These are phyloP conservation scores for Acanthosoma haemorrhoidale DNA, from an alignment of 2,888 invertebrate genomes.

Conservation along the genomic window DNA sequence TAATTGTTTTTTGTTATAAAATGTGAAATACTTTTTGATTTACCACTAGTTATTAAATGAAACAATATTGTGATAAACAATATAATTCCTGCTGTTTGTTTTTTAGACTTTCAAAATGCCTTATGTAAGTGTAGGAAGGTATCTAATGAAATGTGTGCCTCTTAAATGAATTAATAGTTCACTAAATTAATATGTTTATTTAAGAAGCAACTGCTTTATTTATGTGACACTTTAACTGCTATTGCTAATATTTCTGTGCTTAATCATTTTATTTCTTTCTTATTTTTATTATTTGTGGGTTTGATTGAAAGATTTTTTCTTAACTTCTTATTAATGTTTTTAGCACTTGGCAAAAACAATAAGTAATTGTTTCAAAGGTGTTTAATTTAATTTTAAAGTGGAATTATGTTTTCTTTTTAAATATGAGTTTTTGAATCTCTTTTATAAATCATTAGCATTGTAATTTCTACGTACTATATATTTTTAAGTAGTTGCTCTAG, in stretches of 20 bases:
- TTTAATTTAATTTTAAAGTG: neutral
- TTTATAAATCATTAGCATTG: neutral
- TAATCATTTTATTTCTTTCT: neutral
- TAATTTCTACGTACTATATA: neutral
- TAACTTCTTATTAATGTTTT: neutral
- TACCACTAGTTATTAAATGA: too few species aligned
- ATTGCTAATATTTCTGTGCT: neutral
- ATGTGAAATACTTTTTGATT: too few species aligned
- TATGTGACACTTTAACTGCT: neutral
- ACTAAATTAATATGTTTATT: constrained; percentile 1
- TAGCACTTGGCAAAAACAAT: neutral
- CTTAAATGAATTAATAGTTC: constrained; percentile 10
- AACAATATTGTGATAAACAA: neutral
- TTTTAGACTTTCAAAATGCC: neutral
- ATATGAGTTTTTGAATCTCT: neutral
- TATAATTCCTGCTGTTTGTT: neutral
- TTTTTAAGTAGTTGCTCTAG: constrained; percentile 21
- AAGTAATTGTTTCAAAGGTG: neutral
- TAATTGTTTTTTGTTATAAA: too few species aligned
- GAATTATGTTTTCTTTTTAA: neutral
- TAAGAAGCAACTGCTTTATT: neutral
- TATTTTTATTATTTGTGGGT: neutral
- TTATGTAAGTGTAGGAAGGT: neutral
- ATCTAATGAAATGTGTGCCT: neutral
- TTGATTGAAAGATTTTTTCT: neutral